phyloP scores from a whole-genome alignment of 1,140 invertebrate genomes.

The Dinothrombium tinctorium region DNA sequence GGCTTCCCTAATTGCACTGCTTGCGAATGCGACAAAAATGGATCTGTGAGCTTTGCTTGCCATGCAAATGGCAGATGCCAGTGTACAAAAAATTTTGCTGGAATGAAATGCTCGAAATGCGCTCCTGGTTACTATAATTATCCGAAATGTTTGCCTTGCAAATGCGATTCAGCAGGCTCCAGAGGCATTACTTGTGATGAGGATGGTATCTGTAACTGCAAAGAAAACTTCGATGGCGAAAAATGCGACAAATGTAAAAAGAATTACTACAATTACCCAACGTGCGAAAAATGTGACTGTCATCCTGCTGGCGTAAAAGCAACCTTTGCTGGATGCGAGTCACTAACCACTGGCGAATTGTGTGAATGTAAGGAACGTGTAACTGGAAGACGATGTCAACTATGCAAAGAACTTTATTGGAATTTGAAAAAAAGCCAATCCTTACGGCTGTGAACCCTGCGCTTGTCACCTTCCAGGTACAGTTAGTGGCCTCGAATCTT shows the following conservation, averaged over 20 bases:
- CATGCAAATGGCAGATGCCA: conserved; percentile 49
- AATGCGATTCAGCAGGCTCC: conserved; percentile 51
- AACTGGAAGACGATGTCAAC: conserved; percentile 73
- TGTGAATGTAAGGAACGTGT: conserved; percentile 90
- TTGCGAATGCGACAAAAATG: conserved; percentile 76
- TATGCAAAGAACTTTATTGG: conserved; percentile 82
- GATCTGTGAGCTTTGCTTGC: conserved; percentile 44
- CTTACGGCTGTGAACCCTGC: conserved; percentile 64
- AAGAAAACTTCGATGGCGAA: conserved; percentile 53
- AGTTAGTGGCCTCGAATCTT: conserved; percentile 53
- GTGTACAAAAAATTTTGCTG: conserved; percentile 55
- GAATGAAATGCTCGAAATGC: conserved; percentile 62
- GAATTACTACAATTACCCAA: conserved; percentile 90
- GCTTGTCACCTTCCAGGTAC: conserved; percentile 57
- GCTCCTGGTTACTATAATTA: conserved; percentile 70
- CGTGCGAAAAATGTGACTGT: conserved; percentile 92
- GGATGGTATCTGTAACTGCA: conserved; percentile 69
- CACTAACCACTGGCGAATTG: conserved; percentile 58
- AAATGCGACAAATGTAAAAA: conserved; percentile 66
- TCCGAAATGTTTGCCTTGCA: conserved; percentile 70
- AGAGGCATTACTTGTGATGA: conserved; percentile 42
- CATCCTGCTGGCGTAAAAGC: conserved; percentile 77
- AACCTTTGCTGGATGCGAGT: conserved; percentile 54
- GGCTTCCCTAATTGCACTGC: conserved; percentile 77
- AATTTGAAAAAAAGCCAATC: conserved; percentile 68